Evolutionary conservation across 2,888 invertebrate species (phyloP).

Genomic region (Heteromurus nitidus): DNA sequence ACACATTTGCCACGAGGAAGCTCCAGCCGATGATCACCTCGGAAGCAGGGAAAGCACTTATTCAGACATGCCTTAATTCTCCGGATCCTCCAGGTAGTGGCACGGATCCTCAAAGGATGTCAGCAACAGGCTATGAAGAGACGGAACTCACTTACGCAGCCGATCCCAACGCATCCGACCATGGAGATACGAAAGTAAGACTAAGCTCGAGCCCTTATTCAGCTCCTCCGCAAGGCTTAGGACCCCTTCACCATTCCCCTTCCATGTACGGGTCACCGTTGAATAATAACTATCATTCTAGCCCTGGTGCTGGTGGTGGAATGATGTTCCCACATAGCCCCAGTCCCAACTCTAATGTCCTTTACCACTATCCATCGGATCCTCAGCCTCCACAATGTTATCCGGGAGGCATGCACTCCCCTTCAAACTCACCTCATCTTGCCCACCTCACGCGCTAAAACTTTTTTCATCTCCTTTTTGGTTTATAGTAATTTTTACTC

Average conservation of each 20-base stretch:
- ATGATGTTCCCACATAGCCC: constrained; percentile 74
- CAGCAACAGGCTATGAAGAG: constrained; percentile 98
- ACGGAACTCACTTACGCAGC: constrained; percentile 92
- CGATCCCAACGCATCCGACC: constrained; percentile 72
- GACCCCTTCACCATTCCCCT: constrained; percentile 73
- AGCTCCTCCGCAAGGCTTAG: constrained; percentile 68
- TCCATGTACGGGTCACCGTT: constrained; percentile 73
- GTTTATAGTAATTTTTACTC: no score
- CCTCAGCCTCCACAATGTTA: constrained; percentile 73
- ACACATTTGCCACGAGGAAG: constrained; percentile 99
- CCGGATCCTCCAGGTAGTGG: constrained; percentile 85
- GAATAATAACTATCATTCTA: constrained; percentile 73
- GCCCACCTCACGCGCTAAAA: constrained; percentile 71
- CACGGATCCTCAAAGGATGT: constrained; percentile 95
- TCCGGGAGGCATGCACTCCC: constrained; percentile 73
- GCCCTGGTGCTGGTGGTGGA: constrained; percentile 69
- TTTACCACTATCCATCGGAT: constrained; percentile 73
- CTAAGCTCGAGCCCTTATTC: constrained; percentile 73
- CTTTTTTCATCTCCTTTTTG: constrained; percentile 1
- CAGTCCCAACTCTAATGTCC: constrained; percentile 73
- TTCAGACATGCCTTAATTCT: constrained; percentile 98
- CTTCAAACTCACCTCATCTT: constrained; percentile 72
- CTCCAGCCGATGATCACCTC: constrained; percentile 99
- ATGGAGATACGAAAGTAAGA: constrained; percentile 74
- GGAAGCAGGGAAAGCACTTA: constrained; percentile 87